phyloP scores from a whole-genome alignment of 2,113 vertebrate species.

The Pithys albifrons region DNA sequence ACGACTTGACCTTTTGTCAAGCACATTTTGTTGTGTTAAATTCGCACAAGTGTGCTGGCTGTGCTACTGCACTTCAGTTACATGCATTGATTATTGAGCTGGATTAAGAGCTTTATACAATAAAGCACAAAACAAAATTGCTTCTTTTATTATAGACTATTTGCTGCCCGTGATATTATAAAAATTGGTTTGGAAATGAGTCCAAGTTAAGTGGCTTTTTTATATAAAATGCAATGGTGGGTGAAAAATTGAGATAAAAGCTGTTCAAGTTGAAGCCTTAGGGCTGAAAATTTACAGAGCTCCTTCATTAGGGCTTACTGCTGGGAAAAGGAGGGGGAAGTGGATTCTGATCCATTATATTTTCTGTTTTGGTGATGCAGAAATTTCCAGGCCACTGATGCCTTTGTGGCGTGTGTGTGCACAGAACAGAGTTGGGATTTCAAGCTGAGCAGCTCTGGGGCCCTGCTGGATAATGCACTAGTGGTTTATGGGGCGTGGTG shows the following conservation, averaged over 20 bases:
- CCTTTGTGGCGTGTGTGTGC: not conserved
- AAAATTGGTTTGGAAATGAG: not conserved
- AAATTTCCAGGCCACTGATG: fast-evolving
- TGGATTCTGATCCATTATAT: fast-evolving
- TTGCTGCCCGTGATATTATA: not conserved
- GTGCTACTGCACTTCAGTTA: fast-evolving
- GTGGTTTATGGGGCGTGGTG: fast-evolving
- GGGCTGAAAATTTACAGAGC: not conserved
- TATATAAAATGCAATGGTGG: not conserved
- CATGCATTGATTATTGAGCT: fast-evolving
- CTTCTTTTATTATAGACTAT: not conserved
- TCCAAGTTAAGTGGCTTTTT: not conserved
- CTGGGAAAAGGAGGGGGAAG: no score
- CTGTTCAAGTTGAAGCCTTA: not conserved
- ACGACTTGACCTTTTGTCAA: fast-evolving
- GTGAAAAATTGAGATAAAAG: not conserved
- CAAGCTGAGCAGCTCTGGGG: not conserved
- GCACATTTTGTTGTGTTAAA: not conserved
- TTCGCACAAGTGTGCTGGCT: not conserved
- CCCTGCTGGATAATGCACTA: not conserved
- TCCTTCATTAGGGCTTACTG: not conserved
- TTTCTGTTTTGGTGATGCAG: not conserved
- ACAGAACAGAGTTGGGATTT: not conserved
- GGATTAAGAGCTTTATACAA: not conserved
- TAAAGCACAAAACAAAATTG: not conserved